phyloP scores from a whole-genome alignment of 2,113 vertebrate species.

The Alouatta palliata region DNA sequence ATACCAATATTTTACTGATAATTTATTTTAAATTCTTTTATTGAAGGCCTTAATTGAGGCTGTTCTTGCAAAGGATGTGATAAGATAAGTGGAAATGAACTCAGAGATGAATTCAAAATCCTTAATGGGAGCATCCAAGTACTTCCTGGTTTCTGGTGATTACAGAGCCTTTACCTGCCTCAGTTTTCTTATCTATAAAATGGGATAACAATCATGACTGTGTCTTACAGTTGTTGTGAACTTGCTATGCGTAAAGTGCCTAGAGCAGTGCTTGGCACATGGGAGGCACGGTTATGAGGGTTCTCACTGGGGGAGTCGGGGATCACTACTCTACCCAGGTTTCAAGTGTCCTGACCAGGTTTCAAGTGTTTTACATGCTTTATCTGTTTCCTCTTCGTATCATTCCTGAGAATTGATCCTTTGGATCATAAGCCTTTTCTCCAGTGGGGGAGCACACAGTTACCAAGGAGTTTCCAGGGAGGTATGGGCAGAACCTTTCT shows the following conservation, averaged over 20 bases:
- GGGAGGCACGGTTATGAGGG: background rate
- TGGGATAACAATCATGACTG: background rate
- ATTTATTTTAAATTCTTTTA: no score
- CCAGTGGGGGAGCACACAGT: background rate
- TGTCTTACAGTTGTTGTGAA: background rate
- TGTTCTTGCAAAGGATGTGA: no score
- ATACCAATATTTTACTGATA: no score
- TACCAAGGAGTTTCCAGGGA: background rate
- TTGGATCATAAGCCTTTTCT: background rate
- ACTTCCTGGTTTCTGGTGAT: background rate
- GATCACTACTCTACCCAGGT: background rate
- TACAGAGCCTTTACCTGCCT: background rate
- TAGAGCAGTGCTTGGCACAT: background rate
- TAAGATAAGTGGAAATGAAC: no score
- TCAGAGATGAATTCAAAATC: background rate
- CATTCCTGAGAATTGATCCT: background rate
- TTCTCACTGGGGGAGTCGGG: background rate
- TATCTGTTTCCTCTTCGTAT: background rate
- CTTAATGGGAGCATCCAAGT: background rate
- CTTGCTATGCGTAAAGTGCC: background rate
- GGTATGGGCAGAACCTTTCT: background rate
- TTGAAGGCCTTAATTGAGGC: no score
- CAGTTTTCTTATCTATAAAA: background rate
- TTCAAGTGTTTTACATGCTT: background rate
- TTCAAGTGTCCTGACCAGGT: background rate